These are phyloP conservation scores for Dasyornis broadbenti DNA, from an alignment of 2,113 vertebrate genomes.

Conservation along the genomic window DNA sequence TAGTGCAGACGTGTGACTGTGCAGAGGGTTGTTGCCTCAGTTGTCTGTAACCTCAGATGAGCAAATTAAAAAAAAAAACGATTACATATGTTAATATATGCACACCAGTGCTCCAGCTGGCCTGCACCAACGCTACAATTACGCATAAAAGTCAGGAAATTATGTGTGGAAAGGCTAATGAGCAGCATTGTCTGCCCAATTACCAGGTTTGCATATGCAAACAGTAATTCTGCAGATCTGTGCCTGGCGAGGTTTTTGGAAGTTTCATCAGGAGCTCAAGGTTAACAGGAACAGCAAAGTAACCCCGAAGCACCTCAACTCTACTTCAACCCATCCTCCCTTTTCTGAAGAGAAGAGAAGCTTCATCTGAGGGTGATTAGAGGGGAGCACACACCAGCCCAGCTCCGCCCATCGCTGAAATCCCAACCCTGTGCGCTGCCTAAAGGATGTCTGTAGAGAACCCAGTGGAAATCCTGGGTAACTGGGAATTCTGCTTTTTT, in stretches of 20 bases:
- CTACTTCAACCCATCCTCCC: neutral
- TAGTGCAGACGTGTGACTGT: neutral
- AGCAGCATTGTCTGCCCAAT: constrained; percentile 42
- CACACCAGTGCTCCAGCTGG: constrained; percentile 26
- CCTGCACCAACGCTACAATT: neutral
- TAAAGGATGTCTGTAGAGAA: neutral
- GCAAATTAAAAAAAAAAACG: neutral
- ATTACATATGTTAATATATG: neutral
- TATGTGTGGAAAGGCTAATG: constrained; percentile 33
- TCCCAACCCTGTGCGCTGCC: rapidly evolving
- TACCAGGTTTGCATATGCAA: constrained; percentile 34
- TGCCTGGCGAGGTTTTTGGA: neutral
- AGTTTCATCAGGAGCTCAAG: neutral
- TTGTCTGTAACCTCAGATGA: neutral
- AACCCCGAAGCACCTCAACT: neutral
- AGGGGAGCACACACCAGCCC: neutral
- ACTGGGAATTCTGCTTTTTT: neutral
- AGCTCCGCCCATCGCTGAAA: neutral
- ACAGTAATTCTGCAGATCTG: constrained; percentile 5
- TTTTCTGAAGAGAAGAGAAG: neutral
- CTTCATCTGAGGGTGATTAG: neutral
- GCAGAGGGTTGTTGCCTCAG: neutral
- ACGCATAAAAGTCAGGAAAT: constrained; percentile 8
- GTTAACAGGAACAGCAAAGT: neutral
- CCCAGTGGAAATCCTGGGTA: neutral